A percentile compares a stretch with the other conserved stretches of the same genome.
phyloP scores from a whole-genome alignment of 2,797 vertebrate genomes.

The Crenuchus spilurus region DNA sequence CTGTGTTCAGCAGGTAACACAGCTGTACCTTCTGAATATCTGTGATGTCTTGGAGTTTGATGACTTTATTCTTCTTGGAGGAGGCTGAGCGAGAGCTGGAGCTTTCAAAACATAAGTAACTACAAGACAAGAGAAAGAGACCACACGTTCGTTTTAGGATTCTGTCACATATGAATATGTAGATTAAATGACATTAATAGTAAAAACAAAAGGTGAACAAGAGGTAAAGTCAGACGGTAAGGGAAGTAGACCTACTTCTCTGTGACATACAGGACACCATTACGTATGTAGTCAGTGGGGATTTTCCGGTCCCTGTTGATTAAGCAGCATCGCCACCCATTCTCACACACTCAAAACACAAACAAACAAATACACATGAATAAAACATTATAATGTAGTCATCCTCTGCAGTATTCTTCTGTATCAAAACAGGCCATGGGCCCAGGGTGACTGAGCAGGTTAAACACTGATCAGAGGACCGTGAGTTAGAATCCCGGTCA shows the following conservation, averaged over 20 bases:
- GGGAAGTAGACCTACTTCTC: conserved; percentile 95
- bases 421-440: too few relatives aligned
- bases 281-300: conserved; percentile 95
- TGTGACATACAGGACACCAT: conserved; percentile 93
- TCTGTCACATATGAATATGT: neutral
- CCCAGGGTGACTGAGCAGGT: too few relatives aligned
- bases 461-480: too few relatives aligned
- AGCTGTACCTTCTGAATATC: conserved; percentile 93
- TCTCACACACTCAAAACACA: conserved; percentile 84
- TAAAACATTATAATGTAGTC: neutral
- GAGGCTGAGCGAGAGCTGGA: conserved; percentile 89
- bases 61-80: conserved; percentile 97
- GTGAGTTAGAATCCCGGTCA: too few relatives aligned
- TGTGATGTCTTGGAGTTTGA: conserved; percentile 88
- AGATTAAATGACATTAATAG: neutral
- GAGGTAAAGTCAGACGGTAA: too few relatives aligned
- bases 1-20: neutral
- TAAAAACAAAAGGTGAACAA: neutral
- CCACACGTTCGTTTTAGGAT: neutral
- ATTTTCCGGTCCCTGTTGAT: conserved; percentile 96
- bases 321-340: conserved; percentile 95
- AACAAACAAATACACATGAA: neutral
- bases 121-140: conserved; percentile 55
- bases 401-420: too few relatives aligned
- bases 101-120: conserved; percentile 95